phyloP scores from a whole-genome alignment of 2,113 vertebrate species.

The Proteles cristata region DNA sequence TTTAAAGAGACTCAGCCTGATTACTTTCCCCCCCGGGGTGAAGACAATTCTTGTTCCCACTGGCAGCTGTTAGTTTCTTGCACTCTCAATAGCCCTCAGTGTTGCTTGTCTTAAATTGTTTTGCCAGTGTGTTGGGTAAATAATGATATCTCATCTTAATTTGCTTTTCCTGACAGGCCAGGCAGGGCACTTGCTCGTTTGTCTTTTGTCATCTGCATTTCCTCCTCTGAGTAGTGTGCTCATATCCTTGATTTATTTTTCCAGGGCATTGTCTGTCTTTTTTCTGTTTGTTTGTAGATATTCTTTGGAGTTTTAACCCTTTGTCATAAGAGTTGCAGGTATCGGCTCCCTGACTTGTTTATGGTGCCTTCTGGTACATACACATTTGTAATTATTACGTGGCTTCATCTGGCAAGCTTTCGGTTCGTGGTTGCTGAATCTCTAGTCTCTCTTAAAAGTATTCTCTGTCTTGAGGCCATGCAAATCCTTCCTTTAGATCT shows the following conservation, averaged over 20 bases:
- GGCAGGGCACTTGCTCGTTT: not conserved
- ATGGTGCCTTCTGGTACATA: not conserved
- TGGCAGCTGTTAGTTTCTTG: not conserved
- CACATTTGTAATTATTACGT: not conserved
- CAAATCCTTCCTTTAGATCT: not conserved
- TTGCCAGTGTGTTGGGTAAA: not conserved
- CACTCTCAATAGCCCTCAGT: not conserved
- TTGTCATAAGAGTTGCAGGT: not conserved
- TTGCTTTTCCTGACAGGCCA: not conserved
- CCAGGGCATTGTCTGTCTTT: not conserved
- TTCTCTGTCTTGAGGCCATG: not conserved
- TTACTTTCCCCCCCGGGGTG: not conserved
- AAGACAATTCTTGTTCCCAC: not conserved
- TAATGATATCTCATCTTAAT: not conserved
- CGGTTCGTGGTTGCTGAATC: not conserved
- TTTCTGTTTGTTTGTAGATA: not conserved
- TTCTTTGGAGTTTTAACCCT: constrained; percentile 3
- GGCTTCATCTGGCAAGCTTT: not conserved
- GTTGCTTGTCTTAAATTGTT: not conserved
- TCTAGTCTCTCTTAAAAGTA: not conserved
- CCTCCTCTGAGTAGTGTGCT: not conserved
- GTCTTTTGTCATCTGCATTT: not conserved
- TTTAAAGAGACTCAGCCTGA: not conserved
- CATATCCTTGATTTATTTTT: not conserved
- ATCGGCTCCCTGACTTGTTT: not conserved